Evolutionary conservation across 2,797 vertebrate genomes (phyloP).

Genomic region (Leucoraja ocellata): DNA sequence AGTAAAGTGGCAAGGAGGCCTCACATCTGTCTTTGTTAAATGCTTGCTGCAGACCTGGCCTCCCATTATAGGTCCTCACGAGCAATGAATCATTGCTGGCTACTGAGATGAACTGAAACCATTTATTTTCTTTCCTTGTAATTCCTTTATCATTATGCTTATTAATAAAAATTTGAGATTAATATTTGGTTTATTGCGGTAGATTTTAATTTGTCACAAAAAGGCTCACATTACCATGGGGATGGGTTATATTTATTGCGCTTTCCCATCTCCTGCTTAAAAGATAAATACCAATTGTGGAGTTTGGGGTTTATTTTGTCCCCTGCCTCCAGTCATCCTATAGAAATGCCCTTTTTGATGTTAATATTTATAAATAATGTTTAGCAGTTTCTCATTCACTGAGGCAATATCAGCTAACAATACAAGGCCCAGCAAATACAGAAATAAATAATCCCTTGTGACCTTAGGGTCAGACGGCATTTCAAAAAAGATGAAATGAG

Average conservation of each 20-base stretch:
- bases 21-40: constrained; percentile 42
- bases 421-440: constrained; percentile 45
- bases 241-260: neutral
- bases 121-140: constrained; percentile 38
- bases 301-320: constrained; percentile 10
- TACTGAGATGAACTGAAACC: constrained; percentile 38
- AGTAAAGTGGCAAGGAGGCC: constrained; percentile 38
- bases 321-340: neutral
- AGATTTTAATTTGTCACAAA: constrained; percentile 33
- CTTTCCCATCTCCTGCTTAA: constrained; percentile 18
- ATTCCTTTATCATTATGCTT: constrained; percentile 37
- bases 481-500: constrained; percentile 52
- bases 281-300: constrained; percentile 32
- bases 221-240: constrained; percentile 20
- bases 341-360: constrained; percentile 31
- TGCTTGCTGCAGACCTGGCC: constrained; percentile 39
- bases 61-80: constrained; percentile 39
- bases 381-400: constrained; percentile 49
- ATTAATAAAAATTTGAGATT: constrained; percentile 35
- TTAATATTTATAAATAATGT: constrained; percentile 46
- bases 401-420: constrained; percentile 45
- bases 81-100: constrained; percentile 39
- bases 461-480: constrained; percentile 47
- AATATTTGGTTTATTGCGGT: constrained; percentile 26
- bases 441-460: constrained; percentile 44